phyloP scores from a whole-genome alignment of 1,140 invertebrate genomes.

The Eumeta japonica region DNA sequence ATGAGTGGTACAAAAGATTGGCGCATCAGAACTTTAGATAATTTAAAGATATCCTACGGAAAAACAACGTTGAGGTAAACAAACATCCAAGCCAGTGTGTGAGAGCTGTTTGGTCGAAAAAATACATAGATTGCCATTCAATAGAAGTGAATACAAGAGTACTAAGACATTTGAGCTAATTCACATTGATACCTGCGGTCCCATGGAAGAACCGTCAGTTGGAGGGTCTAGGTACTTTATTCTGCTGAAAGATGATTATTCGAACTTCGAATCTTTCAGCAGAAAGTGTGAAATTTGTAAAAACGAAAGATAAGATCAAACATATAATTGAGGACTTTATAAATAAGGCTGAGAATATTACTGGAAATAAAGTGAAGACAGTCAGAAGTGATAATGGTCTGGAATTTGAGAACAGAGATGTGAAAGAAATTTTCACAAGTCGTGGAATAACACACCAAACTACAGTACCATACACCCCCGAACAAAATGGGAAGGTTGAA shows the following conservation, averaged over 20 bases:
- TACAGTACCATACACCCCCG: slow-evolving; percentile 38
- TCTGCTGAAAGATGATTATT: slow-evolving; percentile 43
- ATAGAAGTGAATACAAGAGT: slow-evolving; percentile 14
- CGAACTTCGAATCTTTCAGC: slow-evolving; percentile 29
- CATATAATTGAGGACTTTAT: slow-evolving; percentile 31
- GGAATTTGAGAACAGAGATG: slow-evolving; percentile 35
- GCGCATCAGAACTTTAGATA: slow-evolving; percentile 39
- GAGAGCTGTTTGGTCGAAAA: slow-evolving; percentile 41
- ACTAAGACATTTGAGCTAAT: slow-evolving; percentile 32
- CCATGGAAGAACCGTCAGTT: slow-evolving; percentile 31
- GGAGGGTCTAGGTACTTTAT: slow-evolving; percentile 30
- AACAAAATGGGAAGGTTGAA: slow-evolving; percentile 55
- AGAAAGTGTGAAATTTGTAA: slow-evolving; percentile 39
- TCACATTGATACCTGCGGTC: slow-evolving; percentile 45
- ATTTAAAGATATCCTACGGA: slow-evolving; percentile 25
- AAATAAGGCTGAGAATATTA: slow-evolving; percentile 26
- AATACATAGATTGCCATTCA: slow-evolving; percentile 26
- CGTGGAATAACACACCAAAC: slow-evolving; percentile 33
- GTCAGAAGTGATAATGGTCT: slow-evolving; percentile 48
- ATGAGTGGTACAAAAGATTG: slow-evolving; percentile 36
- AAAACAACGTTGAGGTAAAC: slow-evolving; percentile 22
- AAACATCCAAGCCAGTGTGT: slow-evolving; percentile 15
- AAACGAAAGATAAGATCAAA: slow-evolving; percentile 34
- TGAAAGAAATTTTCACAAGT: slow-evolving; percentile 21
- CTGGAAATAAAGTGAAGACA: slow-evolving; percentile 24